Base-by-base conservation (phyloP, 2,888 invertebrate genomes). In the Drosophila peninsularis region DNA sequence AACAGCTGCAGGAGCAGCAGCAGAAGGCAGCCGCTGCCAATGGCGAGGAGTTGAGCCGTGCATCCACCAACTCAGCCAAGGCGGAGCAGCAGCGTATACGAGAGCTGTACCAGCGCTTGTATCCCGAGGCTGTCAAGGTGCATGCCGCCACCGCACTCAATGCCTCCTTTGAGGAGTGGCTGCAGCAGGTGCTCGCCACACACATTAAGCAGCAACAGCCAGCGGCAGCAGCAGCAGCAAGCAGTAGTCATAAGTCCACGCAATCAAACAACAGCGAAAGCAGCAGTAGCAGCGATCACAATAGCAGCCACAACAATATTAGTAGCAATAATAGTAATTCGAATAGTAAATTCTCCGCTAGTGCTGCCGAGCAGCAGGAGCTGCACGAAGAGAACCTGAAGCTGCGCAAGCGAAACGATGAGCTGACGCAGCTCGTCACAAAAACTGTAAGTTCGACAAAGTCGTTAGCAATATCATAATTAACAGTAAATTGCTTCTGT, bases 361-460 rank as follows among this genome's bases (percentile, higher is more conserved):
- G 55, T 71, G 80, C 80, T 72, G 73, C 80, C 80, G 72, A 89
- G 76, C 81, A 88, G 75, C 78, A 90, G 47, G 91, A 94, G 69
- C 88, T 92, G 55, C 95, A 95, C 39, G 91, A 93, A 78, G 94
- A 95, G 90, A 95, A 95, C 90, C 93, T 94, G 81, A 94, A 94
- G 78, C 92, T 96, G 78, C 95, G 95, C 86, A 93, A 93, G 45
- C 93, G 94, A 89, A 94, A 95, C 54, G 94, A 94, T 73, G 94
- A 96, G 91, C 96, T 96, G 90, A 95, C 96, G 92, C 94, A 93
- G 88, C 94, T 96, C 79, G 96, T 97, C 74, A 94, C 95, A 78
- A 96, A 96, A 90, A 96, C 96, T 79, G 96, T 96, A 91, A 94
- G 95, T 93, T 1, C 9, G 7, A 34, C 1, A 17, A 3, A 17